Evolutionary conservation across 2,888 invertebrate genomes (phyloP).

Genomic region (Meghimatium bilineatum): DNA sequence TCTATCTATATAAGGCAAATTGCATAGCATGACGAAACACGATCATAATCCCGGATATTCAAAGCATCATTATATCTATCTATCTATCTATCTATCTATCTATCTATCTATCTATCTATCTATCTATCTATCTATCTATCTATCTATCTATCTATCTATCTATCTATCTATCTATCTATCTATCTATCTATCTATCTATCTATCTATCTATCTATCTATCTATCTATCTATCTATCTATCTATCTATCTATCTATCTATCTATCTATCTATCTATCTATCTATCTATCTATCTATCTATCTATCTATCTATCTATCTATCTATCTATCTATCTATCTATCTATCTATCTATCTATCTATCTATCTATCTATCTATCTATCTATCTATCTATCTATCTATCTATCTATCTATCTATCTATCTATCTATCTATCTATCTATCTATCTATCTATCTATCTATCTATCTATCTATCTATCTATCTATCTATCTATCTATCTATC

Average conservation of each 20-base stretch:
- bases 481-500: neutral
- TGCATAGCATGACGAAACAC: no score
- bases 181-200: slow-evolving; percentile 26
- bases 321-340: slow-evolving; percentile 27
- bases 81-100: neutral
- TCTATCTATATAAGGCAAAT: no score
- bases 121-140: neutral
- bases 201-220: slow-evolving; percentile 27
- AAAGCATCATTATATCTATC: neutral
- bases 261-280: slow-evolving; percentile 13
- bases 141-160: slow-evolving; percentile 7
- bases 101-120: neutral
- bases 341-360: slow-evolving; percentile 27
- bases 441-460: neutral
- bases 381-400: slow-evolving; percentile 13
- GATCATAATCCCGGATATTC: no score
- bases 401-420: slow-evolving; percentile 16
- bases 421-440: neutral
- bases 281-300: slow-evolving; percentile 17
- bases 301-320: slow-evolving; percentile 25
- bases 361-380: slow-evolving; percentile 25
- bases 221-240: slow-evolving; percentile 27
- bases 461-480: neutral
- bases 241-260: slow-evolving; percentile 14
- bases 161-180: slow-evolving; percentile 5